A percentile compares a stretch with the other conserved stretches of the same genome.
phyloP scores from a whole-genome alignment of 2,888 invertebrate genomes.

The Lingula anatina region DNA sequence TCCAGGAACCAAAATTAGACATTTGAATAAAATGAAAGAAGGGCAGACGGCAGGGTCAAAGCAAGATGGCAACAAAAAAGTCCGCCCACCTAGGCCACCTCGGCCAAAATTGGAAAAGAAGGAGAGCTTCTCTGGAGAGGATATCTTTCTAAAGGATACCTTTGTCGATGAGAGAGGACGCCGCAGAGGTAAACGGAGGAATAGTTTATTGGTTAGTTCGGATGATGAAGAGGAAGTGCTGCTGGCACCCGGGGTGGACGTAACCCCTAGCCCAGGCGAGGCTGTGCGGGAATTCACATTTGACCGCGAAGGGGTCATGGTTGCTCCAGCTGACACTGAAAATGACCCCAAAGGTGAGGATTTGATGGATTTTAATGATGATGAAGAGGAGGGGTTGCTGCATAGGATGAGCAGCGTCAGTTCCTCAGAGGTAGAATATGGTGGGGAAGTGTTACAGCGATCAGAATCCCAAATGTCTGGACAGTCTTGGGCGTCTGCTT shows the following conservation, averaged over 20 bases:
- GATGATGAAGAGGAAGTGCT: no score
- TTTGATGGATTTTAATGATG: neutral
- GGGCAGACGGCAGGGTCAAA: no score
- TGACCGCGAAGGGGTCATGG: neutral
- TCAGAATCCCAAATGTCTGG: constrained; percentile 34
- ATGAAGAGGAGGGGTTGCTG: constrained; percentile 6
- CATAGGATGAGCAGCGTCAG: constrained; percentile 26
- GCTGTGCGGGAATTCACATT: neutral
- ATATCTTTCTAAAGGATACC: no score
- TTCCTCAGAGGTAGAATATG: constrained; percentile 37
- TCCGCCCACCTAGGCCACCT: no score
- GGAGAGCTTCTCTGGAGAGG: no score
- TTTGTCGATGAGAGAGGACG: no score
- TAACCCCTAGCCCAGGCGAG: neutral
- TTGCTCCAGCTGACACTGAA: neutral
- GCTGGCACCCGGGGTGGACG: neutral
- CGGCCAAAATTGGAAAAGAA: no score
- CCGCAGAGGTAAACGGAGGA: no score
- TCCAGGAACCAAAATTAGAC: no score
- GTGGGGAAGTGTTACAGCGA: constrained; percentile 23
- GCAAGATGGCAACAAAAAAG: no score
- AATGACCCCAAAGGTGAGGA: neutral
- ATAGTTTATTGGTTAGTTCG: no score
- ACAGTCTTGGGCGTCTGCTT: constrained; percentile 38
- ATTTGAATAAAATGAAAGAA: no score